Evolutionary conservation across 2,113 vertebrate genomes (phyloP).

Genomic region (Probosciger aterrimus): DNA sequence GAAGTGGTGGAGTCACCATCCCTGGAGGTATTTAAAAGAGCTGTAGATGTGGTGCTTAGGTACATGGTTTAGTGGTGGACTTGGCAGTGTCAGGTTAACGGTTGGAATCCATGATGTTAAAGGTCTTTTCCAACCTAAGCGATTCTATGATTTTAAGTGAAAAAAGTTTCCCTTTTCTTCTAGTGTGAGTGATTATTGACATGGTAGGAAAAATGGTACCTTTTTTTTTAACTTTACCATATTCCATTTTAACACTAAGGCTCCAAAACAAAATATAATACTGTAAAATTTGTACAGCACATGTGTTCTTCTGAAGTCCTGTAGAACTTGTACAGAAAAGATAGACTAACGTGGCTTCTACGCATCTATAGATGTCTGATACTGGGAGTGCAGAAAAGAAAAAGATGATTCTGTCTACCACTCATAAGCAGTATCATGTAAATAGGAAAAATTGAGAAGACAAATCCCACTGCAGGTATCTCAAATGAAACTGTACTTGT

Average conservation of each 20-base stretch:
- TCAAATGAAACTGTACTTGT: background rate
- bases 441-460: slow-evolving; percentile 35
- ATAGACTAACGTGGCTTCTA: background rate
- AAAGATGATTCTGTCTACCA: background rate
- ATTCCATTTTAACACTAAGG: background rate
- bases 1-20: background rate
- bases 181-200: background rate
- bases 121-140: background rate
- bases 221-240: background rate
- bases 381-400: background rate
- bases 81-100: background rate
- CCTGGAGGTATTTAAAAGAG: background rate
- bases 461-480: background rate
- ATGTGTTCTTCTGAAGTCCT: background rate
- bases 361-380: background rate
- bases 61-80: background rate
- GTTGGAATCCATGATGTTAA: background rate
- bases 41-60: background rate
- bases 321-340: background rate
- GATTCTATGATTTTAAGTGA: background rate
- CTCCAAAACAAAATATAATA: background rate
- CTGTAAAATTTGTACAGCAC: background rate
- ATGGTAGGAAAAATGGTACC: background rate
- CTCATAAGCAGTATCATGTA: background rate
- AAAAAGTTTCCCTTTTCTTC: background rate